Conservation (phyloP, 2,888 invertebrate species). For the Campopleginae sp. region DNA sequence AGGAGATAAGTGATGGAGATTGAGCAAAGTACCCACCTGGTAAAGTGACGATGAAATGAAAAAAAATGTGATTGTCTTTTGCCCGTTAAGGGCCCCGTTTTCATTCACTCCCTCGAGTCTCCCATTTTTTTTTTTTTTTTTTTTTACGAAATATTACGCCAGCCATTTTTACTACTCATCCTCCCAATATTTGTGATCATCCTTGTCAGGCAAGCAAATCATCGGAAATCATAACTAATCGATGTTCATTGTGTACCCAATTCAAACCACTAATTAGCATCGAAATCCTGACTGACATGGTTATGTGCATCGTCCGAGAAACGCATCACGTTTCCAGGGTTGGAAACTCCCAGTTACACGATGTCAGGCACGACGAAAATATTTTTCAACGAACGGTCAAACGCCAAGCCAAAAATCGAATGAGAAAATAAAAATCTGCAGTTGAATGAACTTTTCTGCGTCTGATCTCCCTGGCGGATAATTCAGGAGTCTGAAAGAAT, state of each 20-base stretch:
- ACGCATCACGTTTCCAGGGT: no score
- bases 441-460: neutral
- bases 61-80: conserved; percentile 52
- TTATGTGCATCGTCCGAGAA: no score
- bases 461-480: neutral
- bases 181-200: neutral
- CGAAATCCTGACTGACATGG: no score
- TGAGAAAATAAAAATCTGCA: neutral
- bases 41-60: conserved; percentile 64
- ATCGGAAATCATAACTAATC: neutral
- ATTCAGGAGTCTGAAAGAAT: neutral
- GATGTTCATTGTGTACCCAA: neutral
- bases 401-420: no score
- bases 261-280: no score
- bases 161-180: conserved; percentile 12
- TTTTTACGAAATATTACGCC: conserved; percentile 25
- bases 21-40: conserved; percentile 53
- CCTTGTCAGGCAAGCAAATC: neutral
- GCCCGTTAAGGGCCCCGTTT: conserved; percentile 32
- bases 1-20: conserved; percentile 54
- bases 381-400: no score
- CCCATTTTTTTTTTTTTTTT: conserved; percentile 20
- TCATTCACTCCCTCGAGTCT: conserved; percentile 20
- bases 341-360: no score
- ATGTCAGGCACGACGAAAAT: no score